Conservation (phyloP, 2,888 invertebrate genomes). For the Cantharis lateralis region DNA sequence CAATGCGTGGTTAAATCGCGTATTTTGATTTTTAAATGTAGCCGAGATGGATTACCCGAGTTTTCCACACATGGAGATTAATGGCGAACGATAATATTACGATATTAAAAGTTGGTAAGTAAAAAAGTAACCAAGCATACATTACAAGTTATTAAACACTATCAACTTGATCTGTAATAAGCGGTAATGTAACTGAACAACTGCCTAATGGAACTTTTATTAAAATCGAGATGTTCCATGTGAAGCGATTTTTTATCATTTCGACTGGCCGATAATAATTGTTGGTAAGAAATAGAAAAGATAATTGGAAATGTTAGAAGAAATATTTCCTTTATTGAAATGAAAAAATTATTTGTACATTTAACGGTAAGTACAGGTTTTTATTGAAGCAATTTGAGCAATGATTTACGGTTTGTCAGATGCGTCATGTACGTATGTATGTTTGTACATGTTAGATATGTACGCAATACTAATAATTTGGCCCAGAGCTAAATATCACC, state of each 20-base stretch:
- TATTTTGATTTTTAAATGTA: background rate
- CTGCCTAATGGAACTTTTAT: background rate
- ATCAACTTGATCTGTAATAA: slow-evolving; percentile 4
- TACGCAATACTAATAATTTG: background rate
- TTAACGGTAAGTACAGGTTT: slow-evolving; percentile 6
- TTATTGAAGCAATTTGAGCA: slow-evolving; percentile 3
- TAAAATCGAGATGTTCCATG: background rate
- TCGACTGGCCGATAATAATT: background rate
- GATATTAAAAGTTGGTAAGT: background rate
- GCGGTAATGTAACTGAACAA: background rate
- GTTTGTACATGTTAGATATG: background rate
- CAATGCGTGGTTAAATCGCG: background rate
- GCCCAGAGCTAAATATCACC: too few species aligned
- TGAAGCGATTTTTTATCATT: background rate
- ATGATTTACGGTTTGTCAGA: slow-evolving; percentile 2
- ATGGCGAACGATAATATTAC: background rate
- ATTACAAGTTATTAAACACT: slow-evolving; percentile 5
- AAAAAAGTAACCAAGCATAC: background rate
- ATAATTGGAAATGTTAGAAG: background rate
- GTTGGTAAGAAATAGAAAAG: background rate
- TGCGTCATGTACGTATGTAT: background rate
- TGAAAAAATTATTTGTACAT: background rate
- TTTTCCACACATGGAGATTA: background rate
- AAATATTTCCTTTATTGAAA: background rate
- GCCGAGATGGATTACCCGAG: background rate